These are phyloP conservation scores for Apoderus coryli DNA, from an alignment of 2,888 invertebrate genomes.

Conservation along the genomic window DNA sequence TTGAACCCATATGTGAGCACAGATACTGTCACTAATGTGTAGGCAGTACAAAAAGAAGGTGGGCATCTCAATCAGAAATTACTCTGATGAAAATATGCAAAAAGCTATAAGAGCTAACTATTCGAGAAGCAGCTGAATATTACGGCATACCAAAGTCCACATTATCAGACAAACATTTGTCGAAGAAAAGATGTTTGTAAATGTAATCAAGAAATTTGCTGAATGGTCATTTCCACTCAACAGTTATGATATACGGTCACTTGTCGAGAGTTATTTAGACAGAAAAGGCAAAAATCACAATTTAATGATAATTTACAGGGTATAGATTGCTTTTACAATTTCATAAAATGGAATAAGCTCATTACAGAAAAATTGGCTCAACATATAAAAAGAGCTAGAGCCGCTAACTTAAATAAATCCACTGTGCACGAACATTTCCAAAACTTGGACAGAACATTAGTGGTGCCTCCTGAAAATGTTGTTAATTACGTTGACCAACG, in stretches of 20 bases:
- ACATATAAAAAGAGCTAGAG: slow-evolving; percentile 2
- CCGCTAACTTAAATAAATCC: slow-evolving; percentile 2
- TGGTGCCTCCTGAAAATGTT: slow-evolving; percentile 1
- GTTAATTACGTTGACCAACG: slow-evolving; percentile 2
- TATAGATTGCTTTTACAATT: slow-evolving; percentile 1
- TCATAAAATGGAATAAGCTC: slow-evolving; percentile 2
- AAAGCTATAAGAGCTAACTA: slow-evolving; percentile 1
- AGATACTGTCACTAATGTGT: background rate
- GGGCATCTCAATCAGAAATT: slow-evolving; percentile 2
- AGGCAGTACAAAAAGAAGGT: slow-evolving; percentile 2
- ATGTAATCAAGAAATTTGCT: slow-evolving; percentile 1
- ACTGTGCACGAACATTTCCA: slow-evolving; percentile 1
- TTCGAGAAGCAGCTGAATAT: slow-evolving; percentile 3
- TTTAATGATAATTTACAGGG: slow-evolving; percentile 1
- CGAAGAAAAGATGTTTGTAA: slow-evolving; percentile 1
- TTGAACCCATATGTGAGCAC: too few species aligned
- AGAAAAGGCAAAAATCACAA: slow-evolving; percentile 1
- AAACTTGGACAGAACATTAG: slow-evolving; percentile 1
- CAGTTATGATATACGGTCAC: slow-evolving; percentile 2
- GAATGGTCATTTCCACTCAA: slow-evolving; percentile 3
- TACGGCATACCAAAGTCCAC: slow-evolving; percentile 1
- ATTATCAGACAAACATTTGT: slow-evolving; percentile 1
- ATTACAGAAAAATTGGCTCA: slow-evolving; percentile 3
- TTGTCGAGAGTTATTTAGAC: slow-evolving; percentile 2
- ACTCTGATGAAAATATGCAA: slow-evolving; percentile 2